Evolutionary conservation across 2,888 invertebrate genomes (phyloP), one percentile per base, ranked within the genome.

Genomic region (Archaeoteleia sp.): DNA sequence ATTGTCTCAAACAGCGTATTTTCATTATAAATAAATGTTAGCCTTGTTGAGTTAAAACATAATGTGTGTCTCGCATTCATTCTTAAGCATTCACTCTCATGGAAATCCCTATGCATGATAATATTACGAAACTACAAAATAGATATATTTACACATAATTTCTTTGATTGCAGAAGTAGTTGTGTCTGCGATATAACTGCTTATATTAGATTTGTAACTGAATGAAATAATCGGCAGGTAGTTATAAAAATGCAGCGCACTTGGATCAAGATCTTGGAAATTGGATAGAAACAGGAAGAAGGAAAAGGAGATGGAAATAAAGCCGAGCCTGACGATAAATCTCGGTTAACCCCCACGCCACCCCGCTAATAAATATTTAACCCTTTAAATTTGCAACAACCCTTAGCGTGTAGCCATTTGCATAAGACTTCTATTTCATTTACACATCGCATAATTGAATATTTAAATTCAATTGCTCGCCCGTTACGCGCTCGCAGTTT

Each of bases 401-500:
- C 85, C 85, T 83, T 83, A 80, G 82, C 85, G 78, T 83, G 82
- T 81, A 81, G 76, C 81, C 79, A 87, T 87, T 87, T 87, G 87
- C 87, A 87, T 87, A 86, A 85, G 86, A 86, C 86, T 86, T 87
- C 86, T 86, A 87, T 87, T 87, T 86, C 87, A 87, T 87, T 87
- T 87, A 86, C 87, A 87, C 86, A 86, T 86, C 85, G 86, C 86
- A 87, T 87, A 86, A 86, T 85, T 82, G 85, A 85, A 85, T 85
- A 85, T 85, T 86, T 86, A 86, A 86, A 86, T 86, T 86, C 86
- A 86, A 86, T 86, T 86, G 86, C 83, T 76, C 72, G 69, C 75
- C 78, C 79, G 80, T 80, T 78, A 83, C 82, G 81, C 82, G 81
- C 81, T 82, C 82, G 80, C 82, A 80, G 81, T 86, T 85, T 83